These are phyloP conservation scores for Drepana falcataria DNA, from an alignment of 2,888 invertebrate genomes.

Conservation along the genomic window DNA sequence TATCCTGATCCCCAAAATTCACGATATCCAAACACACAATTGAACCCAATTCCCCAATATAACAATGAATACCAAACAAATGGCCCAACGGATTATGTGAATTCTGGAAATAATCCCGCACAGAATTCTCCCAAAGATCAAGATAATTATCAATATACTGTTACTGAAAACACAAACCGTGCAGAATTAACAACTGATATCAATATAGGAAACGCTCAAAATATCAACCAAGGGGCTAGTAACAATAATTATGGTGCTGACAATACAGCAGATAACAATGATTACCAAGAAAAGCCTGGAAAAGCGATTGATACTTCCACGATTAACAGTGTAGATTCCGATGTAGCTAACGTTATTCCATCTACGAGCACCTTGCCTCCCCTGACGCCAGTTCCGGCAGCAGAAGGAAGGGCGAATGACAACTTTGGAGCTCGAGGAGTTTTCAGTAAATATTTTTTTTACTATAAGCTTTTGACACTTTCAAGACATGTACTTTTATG, in stretches of 20 bases:
- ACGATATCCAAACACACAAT: not conserved
- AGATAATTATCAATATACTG: not conserved
- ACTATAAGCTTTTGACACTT: not conserved
- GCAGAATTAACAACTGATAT: not conserved
- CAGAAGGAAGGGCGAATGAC: not conserved
- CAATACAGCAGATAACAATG: not conserved
- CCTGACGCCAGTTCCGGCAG: not conserved
- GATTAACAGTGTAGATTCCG: not conserved
- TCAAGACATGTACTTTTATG: not conserved
- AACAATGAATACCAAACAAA: slow-evolving; percentile 3
- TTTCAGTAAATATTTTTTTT: not conserved
- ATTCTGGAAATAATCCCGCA: not conserved
- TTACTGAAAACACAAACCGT: not conserved
- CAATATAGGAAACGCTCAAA: not conserved
- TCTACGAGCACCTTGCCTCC: not conserved
- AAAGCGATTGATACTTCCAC: not conserved
- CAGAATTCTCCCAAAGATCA: not conserved
- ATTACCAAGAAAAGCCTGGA: not conserved
- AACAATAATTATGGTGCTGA: not conserved
- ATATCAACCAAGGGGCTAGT: not conserved
- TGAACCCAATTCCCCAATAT: not conserved
- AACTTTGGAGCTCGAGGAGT: not conserved
- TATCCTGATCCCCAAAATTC: not conserved
- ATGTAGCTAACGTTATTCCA: not conserved
- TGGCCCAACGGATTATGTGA: not conserved